Conservation (phyloP, 2,797 vertebrate genomes). For the Lutjanus argentimaculatus region DNA sequence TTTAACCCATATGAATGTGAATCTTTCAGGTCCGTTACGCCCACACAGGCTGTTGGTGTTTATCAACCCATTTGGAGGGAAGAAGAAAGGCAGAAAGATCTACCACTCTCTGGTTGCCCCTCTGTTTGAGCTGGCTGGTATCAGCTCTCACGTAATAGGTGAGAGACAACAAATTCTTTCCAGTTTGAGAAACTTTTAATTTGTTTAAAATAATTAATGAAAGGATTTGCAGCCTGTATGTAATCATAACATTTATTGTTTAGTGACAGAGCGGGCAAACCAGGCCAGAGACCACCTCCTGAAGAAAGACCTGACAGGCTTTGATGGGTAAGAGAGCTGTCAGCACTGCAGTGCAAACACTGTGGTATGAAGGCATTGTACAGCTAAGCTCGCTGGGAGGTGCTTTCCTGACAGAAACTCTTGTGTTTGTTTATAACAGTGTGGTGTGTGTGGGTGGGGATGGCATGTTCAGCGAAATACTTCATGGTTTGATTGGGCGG, state of each 20-base stretch:
- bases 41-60: conserved; percentile 89
- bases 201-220: not conserved
- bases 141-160: conserved; percentile 89
- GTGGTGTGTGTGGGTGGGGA: conserved; percentile 91
- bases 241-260: conserved; percentile 14
- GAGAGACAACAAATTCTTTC: conserved; percentile 31
- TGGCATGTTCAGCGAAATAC: conserved; percentile 91
- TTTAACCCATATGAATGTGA: no score
- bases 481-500: conserved; percentile 89
- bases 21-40: conserved; percentile 81
- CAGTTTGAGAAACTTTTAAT: not conserved
- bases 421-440: conserved; percentile 76
- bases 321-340: conserved; percentile 85
- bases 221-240: conserved; percentile 8
- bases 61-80: conserved; percentile 90
- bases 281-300: conserved; percentile 90
- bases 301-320: conserved; percentile 87
- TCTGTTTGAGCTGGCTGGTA: conserved; percentile 90
- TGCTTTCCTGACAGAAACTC: conserved; percentile 48
- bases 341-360: conserved; percentile 27
- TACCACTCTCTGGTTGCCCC: conserved; percentile 86
- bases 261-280: conserved; percentile 88
- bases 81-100: conserved; percentile 84
- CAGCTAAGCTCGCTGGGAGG: conserved; percentile 25
- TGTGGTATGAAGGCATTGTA: conserved; percentile 12